Percentiles rank a stretch among this genome's conserved stretches.
Conservation (phyloP, 2,797 vertebrate genomes). For the Oryzias dopingdopingensis region DNA sequence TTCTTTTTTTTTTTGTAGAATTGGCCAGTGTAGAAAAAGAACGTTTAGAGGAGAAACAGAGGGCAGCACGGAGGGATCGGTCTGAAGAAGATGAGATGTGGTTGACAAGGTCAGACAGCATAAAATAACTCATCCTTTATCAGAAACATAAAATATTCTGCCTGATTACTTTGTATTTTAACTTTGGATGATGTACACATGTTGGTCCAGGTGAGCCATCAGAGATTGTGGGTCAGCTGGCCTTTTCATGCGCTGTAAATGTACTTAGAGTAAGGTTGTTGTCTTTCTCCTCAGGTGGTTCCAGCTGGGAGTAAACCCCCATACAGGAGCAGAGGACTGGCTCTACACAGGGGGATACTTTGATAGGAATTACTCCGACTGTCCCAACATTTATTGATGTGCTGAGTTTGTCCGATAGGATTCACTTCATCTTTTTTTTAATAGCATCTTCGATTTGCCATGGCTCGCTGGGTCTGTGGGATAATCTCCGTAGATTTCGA, state of each 20-base stretch:
- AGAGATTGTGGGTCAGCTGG: no score
- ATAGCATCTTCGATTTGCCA: constrained; percentile 28
- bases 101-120: constrained; percentile 83
- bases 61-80: constrained; percentile 85
- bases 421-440: constrained; percentile 29
- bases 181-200: no score
- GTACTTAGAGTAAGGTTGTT: background rate
- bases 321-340: constrained; percentile 90
- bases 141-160: no score
- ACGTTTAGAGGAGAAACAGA: constrained; percentile 94
- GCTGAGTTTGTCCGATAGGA: constrained; percentile 24
- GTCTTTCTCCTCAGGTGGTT: constrained; percentile 70
- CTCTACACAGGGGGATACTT: constrained; percentile 93
- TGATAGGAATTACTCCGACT: constrained; percentile 90
- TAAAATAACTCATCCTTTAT: no score
- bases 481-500: constrained; percentile 33
- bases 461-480: constrained; percentile 35
- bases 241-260: no score
- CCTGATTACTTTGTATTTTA: no score
- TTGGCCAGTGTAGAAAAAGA: constrained; percentile 90
- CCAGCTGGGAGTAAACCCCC: constrained; percentile 84
- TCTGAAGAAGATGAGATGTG: constrained; percentile 87
- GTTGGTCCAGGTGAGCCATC: no score
- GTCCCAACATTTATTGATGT: constrained; percentile 93
- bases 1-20: constrained; percentile 68